Percentiles rank a stretch among this genome's conserved stretches.
Conservation (phyloP, 2,888 invertebrate genomes). For the Ochropleura plecta region DNA sequence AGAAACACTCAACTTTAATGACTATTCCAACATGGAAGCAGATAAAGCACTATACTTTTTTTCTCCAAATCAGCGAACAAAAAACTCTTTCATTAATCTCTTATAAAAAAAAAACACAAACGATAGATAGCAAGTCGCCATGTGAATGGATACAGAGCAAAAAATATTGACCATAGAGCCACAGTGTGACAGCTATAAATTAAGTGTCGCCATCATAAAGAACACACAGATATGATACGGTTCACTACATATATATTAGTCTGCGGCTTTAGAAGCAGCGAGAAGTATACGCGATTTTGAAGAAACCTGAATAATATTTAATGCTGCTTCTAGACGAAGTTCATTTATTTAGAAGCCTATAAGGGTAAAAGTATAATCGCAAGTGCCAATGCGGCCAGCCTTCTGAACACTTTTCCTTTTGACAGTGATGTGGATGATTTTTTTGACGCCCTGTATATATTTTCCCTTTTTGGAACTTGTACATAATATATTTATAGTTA, state of each 20-base stretch:
- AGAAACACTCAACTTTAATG: constrained; percentile 16
- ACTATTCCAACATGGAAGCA: constrained; percentile 12
- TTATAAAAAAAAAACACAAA: constrained; percentile 38
- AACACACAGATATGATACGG: constrained; percentile 66
- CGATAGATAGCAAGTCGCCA: constrained; percentile 55
- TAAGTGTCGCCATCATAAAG: constrained; percentile 78
- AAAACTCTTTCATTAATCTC: constrained; percentile 22
- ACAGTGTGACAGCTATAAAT: constrained; percentile 79
- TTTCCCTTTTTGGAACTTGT: too few species aligned
- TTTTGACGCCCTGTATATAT: too few species aligned
- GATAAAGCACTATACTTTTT: not conserved
- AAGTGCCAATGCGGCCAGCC: too few species aligned
- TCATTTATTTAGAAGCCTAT: too few species aligned
- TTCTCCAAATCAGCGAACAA: constrained; percentile 18
- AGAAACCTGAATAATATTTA: not conserved
- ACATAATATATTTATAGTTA: too few species aligned
- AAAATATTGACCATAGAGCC: constrained; percentile 77
- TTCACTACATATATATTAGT: constrained; percentile 58
- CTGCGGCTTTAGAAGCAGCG: constrained; percentile 35
- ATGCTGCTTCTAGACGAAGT: not conserved
- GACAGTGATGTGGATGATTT: too few species aligned
- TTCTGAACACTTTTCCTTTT: too few species aligned
- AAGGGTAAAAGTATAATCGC: too few species aligned
- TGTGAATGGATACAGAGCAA: constrained; percentile 71
- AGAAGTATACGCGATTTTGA: not conserved